These are phyloP conservation scores for Xenopus tropicalis DNA, from an alignment of 2,113 vertebrate genomes.

Conservation along the genomic window DNA sequence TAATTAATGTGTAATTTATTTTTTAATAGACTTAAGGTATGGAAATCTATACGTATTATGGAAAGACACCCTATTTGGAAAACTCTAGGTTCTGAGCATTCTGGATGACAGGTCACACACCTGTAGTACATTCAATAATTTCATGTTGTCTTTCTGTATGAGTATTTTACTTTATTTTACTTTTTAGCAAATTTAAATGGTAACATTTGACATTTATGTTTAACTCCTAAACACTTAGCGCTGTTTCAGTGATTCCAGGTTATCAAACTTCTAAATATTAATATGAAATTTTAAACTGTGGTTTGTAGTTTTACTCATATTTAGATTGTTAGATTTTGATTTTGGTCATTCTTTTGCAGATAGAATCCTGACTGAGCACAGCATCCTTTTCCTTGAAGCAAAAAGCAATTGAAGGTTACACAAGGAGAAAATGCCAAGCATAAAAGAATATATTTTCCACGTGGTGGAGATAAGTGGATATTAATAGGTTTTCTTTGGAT, in stretches of 20 bases:
- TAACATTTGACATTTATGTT: not conserved
- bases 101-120: no score
- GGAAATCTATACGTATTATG: no score
- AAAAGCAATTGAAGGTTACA: constrained; percentile 10
- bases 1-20: no score
- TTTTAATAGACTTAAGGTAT: no score
- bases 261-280: not conserved
- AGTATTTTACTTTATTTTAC: no score
- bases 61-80: no score
- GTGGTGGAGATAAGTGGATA: no score
- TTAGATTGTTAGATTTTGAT: constrained; percentile 24
- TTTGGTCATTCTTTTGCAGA: constrained; percentile 27
- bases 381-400: constrained; percentile 6
- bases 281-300: constrained; percentile 2
- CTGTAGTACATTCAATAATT: no score
- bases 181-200: not conserved
- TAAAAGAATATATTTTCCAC: not conserved
- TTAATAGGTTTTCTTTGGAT: no score
- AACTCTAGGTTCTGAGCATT: no score
- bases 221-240: not conserved
- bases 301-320: constrained; percentile 9
- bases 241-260: not conserved
- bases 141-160: no score
- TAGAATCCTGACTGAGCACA: not conserved
- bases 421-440: not conserved